A percentile compares a stretch with the other conserved stretches of the same genome.
Evolutionary conservation across 2,113 vertebrate species (phyloP).

Genomic region (Pterophyllum scalare): DNA sequence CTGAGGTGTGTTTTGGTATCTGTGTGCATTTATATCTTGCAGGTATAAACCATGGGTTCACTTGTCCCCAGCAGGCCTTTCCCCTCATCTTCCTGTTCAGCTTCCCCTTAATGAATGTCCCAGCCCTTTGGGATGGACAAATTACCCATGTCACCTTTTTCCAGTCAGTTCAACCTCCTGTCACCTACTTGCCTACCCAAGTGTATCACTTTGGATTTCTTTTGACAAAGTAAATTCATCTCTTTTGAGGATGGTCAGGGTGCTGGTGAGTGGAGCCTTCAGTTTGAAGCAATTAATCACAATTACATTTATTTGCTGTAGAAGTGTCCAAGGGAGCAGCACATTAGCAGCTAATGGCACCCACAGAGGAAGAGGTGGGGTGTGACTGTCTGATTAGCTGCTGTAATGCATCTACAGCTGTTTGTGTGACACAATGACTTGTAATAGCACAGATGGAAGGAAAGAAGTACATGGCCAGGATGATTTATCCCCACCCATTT

Average conservation of each 20-base stretch:
- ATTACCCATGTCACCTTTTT: conserved; percentile 50
- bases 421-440: conserved; percentile 21
- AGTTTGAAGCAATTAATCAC: conserved; percentile 66
- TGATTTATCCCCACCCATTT: conserved; percentile 2
- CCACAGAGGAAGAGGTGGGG: neutral
- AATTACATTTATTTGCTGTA: conserved; percentile 45
- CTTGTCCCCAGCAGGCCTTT: conserved; percentile 14
- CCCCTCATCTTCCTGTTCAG: conserved; percentile 17
- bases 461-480: neutral
- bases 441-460: conserved; percentile 17
- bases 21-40: neutral
- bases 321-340: conserved; percentile 10
- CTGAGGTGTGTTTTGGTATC: neutral
- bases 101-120: conserved; percentile 55
- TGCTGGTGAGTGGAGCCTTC: conserved; percentile 53
- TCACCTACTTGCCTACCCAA: conserved; percentile 60
- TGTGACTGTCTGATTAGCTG: conserved; percentile 32
- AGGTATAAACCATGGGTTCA: conserved; percentile 2
- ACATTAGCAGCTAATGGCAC: conserved; percentile 38
- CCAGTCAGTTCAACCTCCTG: conserved; percentile 36
- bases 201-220: conserved; percentile 49
- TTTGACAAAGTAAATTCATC: conserved; percentile 70
- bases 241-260: conserved; percentile 44
- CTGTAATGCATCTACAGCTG: conserved; percentile 36
- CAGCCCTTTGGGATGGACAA: conserved; percentile 43